phyloP scores from a whole-genome alignment of 2,797 vertebrate species.

The Orientallactaga sibirica region DNA sequence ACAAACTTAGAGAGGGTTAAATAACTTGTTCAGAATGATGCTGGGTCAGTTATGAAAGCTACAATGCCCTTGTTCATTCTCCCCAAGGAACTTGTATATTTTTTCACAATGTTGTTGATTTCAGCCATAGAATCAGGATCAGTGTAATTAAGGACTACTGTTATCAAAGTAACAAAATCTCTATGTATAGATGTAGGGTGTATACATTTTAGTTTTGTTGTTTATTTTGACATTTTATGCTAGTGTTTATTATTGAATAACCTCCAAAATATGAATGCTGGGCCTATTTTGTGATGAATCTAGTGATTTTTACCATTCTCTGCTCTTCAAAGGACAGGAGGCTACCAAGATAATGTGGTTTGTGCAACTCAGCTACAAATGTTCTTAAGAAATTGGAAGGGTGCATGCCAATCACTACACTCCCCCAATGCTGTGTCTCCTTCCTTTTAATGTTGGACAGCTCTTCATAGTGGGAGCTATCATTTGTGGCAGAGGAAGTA shows the following conservation, averaged over 20 bases:
- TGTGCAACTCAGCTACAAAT: background rate
- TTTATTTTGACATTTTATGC: background rate
- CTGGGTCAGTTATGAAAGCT: background rate
- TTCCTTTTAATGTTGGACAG: background rate
- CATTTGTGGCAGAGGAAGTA: slow-evolving; percentile 9
- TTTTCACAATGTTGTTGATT: background rate
- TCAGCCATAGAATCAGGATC: background rate
- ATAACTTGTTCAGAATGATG: background rate
- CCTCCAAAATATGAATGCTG: background rate
- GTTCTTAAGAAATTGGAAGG: background rate
- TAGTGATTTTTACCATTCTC: background rate
- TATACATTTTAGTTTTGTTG: background rate
- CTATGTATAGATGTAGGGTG: background rate
- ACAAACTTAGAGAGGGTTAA: background rate
- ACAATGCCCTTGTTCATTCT: background rate
- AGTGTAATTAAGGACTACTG: background rate
- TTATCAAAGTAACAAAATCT: slow-evolving; percentile 48
- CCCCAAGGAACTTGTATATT: background rate
- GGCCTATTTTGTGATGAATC: background rate
- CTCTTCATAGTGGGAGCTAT: background rate
- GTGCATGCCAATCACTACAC: accelerated
- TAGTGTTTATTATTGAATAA: slow-evolving; percentile 13
- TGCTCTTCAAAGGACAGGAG: background rate
- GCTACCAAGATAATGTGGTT: background rate
- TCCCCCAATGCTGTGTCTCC: background rate